Percentiles rank a stretch among this genome's conserved stretches.
These are phyloP conservation scores for Procambarus virginalis DNA, from an alignment of 1,140 invertebrate genomes.

Conservation along the genomic window DNA sequence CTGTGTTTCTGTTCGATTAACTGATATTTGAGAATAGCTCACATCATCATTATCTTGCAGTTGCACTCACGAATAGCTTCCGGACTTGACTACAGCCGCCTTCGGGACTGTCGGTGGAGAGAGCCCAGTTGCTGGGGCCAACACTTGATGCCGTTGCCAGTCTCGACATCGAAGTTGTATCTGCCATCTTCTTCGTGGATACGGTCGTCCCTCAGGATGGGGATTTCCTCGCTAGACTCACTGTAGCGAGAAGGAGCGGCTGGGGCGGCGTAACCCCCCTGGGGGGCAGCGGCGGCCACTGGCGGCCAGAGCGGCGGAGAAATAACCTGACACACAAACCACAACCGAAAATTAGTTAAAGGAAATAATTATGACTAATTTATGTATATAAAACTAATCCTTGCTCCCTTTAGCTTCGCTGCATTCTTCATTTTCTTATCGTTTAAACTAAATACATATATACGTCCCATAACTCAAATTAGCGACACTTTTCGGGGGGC, in stretches of 20 bases:
- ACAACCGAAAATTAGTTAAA: too few species aligned
- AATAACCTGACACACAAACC: not conserved
- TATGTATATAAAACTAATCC: too few species aligned
- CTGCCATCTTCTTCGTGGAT: not conserved
- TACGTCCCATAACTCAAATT: too few species aligned
- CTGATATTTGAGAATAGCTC: too few species aligned
- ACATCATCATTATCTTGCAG: not conserved
- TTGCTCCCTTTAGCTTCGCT: too few species aligned
- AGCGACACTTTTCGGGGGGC: too few species aligned
- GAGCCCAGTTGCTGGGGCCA: not conserved
- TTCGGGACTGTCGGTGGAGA: not conserved
- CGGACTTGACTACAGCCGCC: not conserved
- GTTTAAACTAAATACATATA: too few species aligned
- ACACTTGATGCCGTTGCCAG: not conserved
- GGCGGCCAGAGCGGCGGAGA: not conserved
- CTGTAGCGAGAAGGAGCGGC: not conserved
- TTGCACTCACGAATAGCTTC: not conserved
- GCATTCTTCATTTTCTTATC: too few species aligned
- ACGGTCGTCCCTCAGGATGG: conserved; percentile 6
- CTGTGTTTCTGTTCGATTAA: too few species aligned
- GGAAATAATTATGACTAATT: too few species aligned
- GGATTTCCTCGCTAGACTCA: not conserved
- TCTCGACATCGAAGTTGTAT: not conserved
- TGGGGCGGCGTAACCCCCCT: not conserved
- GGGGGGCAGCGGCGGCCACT: not conserved